Percentiles rank a stretch among this genome's conserved stretches.
Evolutionary conservation across 2,113 vertebrate genomes (phyloP).

Genomic region (Rhineura floridana): DNA sequence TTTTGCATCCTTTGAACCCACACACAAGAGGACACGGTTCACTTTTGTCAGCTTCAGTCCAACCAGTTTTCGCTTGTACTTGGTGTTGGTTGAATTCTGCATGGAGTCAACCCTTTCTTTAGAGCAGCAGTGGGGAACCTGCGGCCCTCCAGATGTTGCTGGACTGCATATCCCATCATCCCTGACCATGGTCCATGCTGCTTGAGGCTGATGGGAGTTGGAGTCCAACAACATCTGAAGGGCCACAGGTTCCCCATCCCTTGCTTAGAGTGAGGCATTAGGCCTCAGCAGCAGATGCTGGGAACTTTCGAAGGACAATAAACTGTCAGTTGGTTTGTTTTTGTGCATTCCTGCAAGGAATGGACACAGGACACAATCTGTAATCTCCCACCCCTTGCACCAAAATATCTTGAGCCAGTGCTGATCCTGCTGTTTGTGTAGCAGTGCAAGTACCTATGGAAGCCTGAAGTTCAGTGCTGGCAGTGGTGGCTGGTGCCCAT

Average conservation of each 20-base stretch:
- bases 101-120: background rate
- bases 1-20: background rate
- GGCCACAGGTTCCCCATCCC: background rate
- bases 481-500: too few species aligned
- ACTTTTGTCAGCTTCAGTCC: background rate
- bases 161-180: background rate
- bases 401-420: background rate
- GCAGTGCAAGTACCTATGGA: background rate
- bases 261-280: background rate
- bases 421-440: background rate
- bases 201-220: background rate
- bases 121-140: background rate
- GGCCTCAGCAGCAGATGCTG: background rate
- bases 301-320: too few species aligned
- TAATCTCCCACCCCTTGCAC: background rate
- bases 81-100: background rate
- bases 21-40: background rate
- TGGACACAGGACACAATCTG: background rate
- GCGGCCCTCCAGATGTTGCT: background rate
- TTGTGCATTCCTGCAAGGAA: background rate
- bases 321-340: background rate
- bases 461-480: background rate
- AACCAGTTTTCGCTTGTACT: background rate
- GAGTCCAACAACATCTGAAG: background rate
- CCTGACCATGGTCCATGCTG: background rate